Evolutionary conservation across 2,888 invertebrate genomes (phyloP).

Genomic region (Pseudococcus longispinus): DNA sequence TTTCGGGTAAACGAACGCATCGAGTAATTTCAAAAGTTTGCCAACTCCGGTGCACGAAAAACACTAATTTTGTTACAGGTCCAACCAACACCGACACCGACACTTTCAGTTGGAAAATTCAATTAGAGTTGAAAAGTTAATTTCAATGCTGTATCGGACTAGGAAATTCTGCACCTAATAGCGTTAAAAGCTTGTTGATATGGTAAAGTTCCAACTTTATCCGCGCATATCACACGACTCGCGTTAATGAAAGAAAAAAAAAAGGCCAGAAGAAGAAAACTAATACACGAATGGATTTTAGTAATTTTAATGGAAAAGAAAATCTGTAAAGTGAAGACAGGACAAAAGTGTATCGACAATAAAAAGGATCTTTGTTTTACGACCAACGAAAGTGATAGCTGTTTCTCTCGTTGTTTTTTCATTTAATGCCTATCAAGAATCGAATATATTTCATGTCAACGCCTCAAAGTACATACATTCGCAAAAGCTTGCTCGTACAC

Average conservation of each 20-base stretch:
- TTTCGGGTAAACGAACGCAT: conserved; percentile 30
- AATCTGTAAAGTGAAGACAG: neutral
- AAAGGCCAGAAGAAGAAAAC: neutral
- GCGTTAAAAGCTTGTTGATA: conserved; percentile 45
- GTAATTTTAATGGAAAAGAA: conserved; percentile 42
- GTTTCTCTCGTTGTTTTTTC: neutral
- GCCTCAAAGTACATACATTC: neutral
- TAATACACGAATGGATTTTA: conserved; percentile 39
- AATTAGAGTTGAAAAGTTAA: conserved; percentile 49
- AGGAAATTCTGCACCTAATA: conserved; percentile 37
- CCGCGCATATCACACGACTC: neutral
- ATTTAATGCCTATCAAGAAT: neutral
- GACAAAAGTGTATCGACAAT: conserved; percentile 19
- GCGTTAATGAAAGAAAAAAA: conserved; percentile 41
- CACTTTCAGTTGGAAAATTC: conserved; percentile 44
- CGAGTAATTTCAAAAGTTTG: conserved; percentile 7
- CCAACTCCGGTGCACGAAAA: neutral
- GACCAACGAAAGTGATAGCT: neutral
- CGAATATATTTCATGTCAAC: conserved; percentile 17
- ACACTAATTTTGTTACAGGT: conserved; percentile 40
- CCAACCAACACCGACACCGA: neutral
- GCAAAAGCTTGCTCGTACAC: neutral
- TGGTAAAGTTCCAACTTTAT: conserved; percentile 7
- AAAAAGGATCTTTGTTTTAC: conserved; percentile 38
- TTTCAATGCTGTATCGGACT: conserved; percentile 41